phyloP scores from a whole-genome alignment of 2,113 vertebrate genomes.

The Microtus pennsylvanicus region DNA sequence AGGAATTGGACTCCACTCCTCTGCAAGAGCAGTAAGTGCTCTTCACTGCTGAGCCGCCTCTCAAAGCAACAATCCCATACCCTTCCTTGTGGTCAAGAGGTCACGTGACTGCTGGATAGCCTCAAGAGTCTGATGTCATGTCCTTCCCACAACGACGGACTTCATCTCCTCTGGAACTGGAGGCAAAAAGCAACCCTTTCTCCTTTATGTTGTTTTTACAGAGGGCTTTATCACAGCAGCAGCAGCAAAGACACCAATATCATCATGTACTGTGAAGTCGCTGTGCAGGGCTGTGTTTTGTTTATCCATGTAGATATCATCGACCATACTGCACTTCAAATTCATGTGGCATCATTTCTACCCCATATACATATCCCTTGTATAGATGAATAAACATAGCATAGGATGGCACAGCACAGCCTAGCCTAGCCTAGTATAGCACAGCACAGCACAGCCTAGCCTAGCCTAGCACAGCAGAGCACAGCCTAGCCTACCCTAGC shows the following conservation, averaged over 20 bases:
- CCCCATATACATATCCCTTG: neutral
- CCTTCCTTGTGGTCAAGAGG: neutral
- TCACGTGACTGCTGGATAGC: neutral
- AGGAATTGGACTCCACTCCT: too few species aligned
- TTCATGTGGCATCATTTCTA: neutral
- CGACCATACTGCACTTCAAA: neutral
- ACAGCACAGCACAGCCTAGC: rapidly evolving
- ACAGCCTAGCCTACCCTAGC: too few species aligned
- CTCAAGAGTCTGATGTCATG: too few species aligned
- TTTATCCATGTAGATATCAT: neutral
- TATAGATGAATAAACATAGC: neutral
- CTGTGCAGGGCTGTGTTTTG: neutral
- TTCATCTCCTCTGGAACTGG: neutral
- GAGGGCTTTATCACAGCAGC: neutral
- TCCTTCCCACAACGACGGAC: too few species aligned
- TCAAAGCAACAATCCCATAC: neutral
- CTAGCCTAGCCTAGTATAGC: rapidly evolving
- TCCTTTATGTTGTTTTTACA: neutral
- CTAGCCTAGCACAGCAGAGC: neutral
- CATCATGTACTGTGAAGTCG: neutral
- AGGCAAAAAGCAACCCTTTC: neutral
- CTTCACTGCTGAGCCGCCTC: neutral
- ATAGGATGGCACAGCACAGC: rapidly evolving
- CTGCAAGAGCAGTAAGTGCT: neutral
- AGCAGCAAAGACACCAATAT: neutral